Evolutionary conservation across 23 tunicate species (phyloP).

Genomic region (Styela plicata): DNA sequence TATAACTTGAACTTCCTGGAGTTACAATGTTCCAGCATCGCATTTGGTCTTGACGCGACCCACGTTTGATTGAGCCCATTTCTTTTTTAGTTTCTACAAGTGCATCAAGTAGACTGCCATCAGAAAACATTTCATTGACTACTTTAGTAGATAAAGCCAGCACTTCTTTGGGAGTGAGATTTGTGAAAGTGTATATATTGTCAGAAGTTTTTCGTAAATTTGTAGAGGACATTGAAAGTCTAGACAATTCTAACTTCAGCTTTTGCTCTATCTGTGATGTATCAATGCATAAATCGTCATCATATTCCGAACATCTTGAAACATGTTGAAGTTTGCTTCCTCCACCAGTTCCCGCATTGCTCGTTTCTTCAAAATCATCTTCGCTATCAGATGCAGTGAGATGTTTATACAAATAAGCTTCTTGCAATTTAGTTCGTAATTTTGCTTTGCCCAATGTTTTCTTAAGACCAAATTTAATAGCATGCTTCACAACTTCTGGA

Average conservation of each 20-base stretch:
- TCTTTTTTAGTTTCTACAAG: constrained; percentile 3
- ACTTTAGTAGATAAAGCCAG: neutral
- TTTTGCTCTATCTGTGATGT: neutral
- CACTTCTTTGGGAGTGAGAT: constrained; percentile 11
- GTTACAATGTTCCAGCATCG: constrained; percentile 32
- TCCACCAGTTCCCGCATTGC: no score
- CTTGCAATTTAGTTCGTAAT: constrained; percentile 34
- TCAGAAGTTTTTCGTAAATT: neutral
- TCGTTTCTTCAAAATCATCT: neutral
- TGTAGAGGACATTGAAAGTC: neutral
- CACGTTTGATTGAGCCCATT: constrained; percentile 23
- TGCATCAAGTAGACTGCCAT: constrained; percentile 25
- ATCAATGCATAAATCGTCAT: constrained; percentile 12
- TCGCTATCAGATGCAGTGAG: constrained; percentile 31
- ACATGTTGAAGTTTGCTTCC: no score
- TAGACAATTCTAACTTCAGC: constrained; percentile 3
- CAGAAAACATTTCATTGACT: neutral
- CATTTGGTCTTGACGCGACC: constrained; percentile 30
- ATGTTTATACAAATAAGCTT: constrained; percentile 41
- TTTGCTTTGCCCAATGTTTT: constrained; percentile 35
- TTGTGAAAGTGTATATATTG: neutral
- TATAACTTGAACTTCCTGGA: constrained; percentile 25
- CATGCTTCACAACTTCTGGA: constrained; percentile 29
- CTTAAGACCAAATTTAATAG: constrained; percentile 39
- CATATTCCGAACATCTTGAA: neutral